Conservation (phyloP, 1,140 invertebrate genomes). For the Heliconius hewitsoni region DNA sequence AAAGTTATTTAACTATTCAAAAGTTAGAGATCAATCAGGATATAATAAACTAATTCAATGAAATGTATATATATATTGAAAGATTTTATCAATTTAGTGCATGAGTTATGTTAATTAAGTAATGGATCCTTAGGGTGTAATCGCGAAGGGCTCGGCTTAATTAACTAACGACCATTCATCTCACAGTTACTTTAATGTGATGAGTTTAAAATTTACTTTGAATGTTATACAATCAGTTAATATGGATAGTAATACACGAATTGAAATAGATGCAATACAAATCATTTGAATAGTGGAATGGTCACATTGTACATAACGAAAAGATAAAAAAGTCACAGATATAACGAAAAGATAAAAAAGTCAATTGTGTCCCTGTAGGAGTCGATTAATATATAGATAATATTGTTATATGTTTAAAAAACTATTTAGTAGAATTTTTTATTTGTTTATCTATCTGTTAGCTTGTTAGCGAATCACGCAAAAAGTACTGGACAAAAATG, state of each 20-base stretch:
- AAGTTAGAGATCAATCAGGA: background rate
- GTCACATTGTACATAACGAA: background rate
- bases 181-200: conserved; percentile 64
- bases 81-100: conserved; percentile 54
- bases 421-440: too few relatives aligned
- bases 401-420: too few relatives aligned
- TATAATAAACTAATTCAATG: background rate
- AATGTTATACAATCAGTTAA: conserved; percentile 20
- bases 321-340: too few relatives aligned
- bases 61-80: conserved; percentile 36
- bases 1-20: background rate
- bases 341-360: too few relatives aligned
- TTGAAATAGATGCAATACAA: background rate
- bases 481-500: too few relatives aligned
- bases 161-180: conserved; percentile 78
- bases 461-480: too few relatives aligned
- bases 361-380: too few relatives aligned
- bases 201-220: conserved; percentile 54
- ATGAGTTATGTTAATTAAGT: conserved; percentile 73
- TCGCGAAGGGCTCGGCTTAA: conserved; percentile 70
- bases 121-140: conserved; percentile 71
- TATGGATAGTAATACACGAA: background rate
- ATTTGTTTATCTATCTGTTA: too few relatives aligned
- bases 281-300: background rate
- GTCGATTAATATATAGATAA: too few relatives aligned